A percentile compares a stretch with the other conserved stretches of the same genome.
Evolutionary conservation across 2,113 vertebrate genomes (phyloP).

Genomic region (Xenopus tropicalis): DNA sequence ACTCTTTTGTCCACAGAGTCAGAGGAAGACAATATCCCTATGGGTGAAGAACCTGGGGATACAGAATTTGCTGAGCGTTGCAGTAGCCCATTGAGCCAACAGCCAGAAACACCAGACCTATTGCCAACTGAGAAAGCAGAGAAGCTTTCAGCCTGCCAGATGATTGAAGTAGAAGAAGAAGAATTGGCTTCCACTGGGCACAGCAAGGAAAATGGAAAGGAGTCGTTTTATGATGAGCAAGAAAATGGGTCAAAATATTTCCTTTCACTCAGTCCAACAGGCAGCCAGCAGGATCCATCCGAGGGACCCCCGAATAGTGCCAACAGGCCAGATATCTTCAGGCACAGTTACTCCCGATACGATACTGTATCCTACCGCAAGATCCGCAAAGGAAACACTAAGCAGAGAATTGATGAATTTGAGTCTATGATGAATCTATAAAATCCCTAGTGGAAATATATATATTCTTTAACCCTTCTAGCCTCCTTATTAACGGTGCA

Average conservation of each 20-base stretch:
- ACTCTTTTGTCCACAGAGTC: background rate
- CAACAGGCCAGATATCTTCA: conserved; percentile 70
- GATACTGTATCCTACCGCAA: conserved; percentile 90
- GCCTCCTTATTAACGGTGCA: background rate
- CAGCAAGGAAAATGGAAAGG: conserved; percentile 52
- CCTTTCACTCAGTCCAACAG: conserved; percentile 42
- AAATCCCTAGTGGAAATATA: conserved; percentile 26
- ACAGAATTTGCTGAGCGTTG: conserved; percentile 3
- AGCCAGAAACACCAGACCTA: conserved; percentile 28
- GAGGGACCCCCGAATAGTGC: conserved; percentile 53
- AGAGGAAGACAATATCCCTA: conserved; percentile 20
- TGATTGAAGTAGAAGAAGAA: conserved; percentile 53
- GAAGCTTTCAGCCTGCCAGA: conserved; percentile 40
- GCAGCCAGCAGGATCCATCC: conserved; percentile 51
- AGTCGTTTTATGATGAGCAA: conserved; percentile 26
- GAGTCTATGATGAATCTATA: conserved; percentile 84
- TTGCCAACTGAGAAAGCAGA: conserved; percentile 38
- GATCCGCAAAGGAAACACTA: conserved; percentile 90
- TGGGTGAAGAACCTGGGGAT: conserved; percentile 32
- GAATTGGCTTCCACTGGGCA: conserved; percentile 58
- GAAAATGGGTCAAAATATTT: conserved; percentile 42
- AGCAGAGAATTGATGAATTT: conserved; percentile 86
- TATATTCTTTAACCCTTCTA: background rate
- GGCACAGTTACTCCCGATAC: conserved; percentile 76
- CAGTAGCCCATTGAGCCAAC: conserved; percentile 24